A percentile compares a stretch with the other conserved stretches of the same genome.
Evolutionary conservation across 1,140 invertebrate genomes (phyloP).

Genomic region (Listronotus bonariensis): DNA sequence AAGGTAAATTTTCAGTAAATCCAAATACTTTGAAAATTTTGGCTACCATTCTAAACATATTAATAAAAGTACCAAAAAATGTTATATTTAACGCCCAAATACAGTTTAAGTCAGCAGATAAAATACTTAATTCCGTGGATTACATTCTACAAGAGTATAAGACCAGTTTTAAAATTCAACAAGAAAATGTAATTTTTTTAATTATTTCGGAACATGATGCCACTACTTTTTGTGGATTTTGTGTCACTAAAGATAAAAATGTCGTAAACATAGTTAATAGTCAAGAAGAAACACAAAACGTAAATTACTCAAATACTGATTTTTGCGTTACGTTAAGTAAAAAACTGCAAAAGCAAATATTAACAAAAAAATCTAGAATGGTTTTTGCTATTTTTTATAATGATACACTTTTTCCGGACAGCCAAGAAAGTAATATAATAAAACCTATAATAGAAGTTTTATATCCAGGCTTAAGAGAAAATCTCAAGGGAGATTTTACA

Average conservation of each 20-base stretch:
- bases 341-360: constrained; percentile 14
- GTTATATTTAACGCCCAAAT: constrained; percentile 5
- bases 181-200: constrained; percentile 16
- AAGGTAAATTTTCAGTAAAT: not conserved
- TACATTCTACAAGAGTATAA: constrained; percentile 6
- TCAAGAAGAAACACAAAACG: not conserved
- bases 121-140: constrained; percentile 13
- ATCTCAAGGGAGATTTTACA: constrained; percentile 10
- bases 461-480: constrained; percentile 15
- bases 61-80: constrained; percentile 5
- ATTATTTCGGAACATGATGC: constrained; percentile 18
- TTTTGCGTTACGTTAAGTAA: constrained; percentile 8
- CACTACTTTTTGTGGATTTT: constrained; percentile 15
- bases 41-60: constrained; percentile 8
- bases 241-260: constrained; percentile 7
- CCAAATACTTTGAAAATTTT: not conserved
- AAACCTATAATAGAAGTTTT: constrained; percentile 25
- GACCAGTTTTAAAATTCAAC: not conserved
- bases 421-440: not conserved
- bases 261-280: constrained; percentile 4
- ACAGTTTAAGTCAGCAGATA: constrained; percentile 5
- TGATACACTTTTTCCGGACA: constrained; percentile 15
- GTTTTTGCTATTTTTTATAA: constrained; percentile 23
- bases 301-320: not conserved
- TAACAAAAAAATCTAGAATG: constrained; percentile 9